Evolutionary conservation across 1,140 invertebrate species (phyloP).

Genomic region (Cydia splendana): DNA sequence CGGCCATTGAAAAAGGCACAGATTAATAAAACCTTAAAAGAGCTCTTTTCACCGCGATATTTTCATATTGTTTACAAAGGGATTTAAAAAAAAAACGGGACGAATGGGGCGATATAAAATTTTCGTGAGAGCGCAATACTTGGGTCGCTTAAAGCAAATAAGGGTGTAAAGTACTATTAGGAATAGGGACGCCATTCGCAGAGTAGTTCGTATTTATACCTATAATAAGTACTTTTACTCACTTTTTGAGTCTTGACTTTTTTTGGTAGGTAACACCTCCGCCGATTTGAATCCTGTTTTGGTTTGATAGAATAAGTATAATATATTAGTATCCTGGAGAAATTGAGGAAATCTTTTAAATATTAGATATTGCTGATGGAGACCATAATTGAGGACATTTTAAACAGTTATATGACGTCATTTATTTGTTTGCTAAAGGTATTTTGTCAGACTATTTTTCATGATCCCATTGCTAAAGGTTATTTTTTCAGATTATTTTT

Average conservation of each 20-base stretch:
- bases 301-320: too few species aligned
- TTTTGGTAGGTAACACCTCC: not conserved
- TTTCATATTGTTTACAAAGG: slow-evolving; percentile 3
- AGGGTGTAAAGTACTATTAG: not conserved
- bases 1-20: not conserved
- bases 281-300: too few species aligned
- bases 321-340: too few species aligned
- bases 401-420: too few species aligned
- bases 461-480: too few species aligned
- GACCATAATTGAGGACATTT: too few species aligned
- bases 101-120: not conserved
- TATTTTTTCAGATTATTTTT: too few species aligned
- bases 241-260: not conserved
- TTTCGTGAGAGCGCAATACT: slow-evolving; percentile 4
- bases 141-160: not conserved
- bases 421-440: too few species aligned
- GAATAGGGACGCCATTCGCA: not conserved
- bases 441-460: too few species aligned
- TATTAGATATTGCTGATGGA: too few species aligned
- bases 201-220: not conserved
- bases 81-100: not conserved
- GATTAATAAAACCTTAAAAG: slow-evolving; percentile 9
- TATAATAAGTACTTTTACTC: not conserved
- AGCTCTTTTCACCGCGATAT: not conserved
- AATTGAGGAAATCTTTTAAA: too few species aligned